Base-by-base conservation (phyloP, 2,797 vertebrate genomes). In the Steatocranus sp. region DNA sequence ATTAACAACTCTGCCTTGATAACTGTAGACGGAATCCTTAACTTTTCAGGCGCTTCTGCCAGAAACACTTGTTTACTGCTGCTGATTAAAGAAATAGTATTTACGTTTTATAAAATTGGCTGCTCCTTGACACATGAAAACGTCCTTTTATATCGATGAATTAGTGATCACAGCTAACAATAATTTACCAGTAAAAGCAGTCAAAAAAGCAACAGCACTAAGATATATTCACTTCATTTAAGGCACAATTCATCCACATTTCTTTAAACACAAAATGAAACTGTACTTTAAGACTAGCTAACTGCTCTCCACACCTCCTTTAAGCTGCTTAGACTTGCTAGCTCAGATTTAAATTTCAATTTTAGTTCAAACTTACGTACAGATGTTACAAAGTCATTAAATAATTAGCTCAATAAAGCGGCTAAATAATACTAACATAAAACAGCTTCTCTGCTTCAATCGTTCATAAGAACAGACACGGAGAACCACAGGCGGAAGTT, bases 381-480 rank as follows among this genome's bases (percentile, higher is more conserved):
- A 7, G 2, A 58, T 8, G 15, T 30, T 23, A 36, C 8, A 78
- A 48, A 17, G 3, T 7, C 2, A 1, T 18, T 11, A 27, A 23
- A 8, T 8, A 41, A 36, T 23, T 4, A 15, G 4, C 2, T 23
- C 10, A 25, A 76, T 8, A 18, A 38, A 3, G 8, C 1, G 1
- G 1, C 2, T 32, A 14, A 15, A 56, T 17, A 32, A 34, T 43
- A 70, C 81, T 49, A 8, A 83, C 75, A 49, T 80, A 1, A 0
- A 48, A 8, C 9, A 8, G 25, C 25, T 48, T 46, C 17, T 48
- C 43, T 12, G 25, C 43, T n/a, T 32, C 0, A 75, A 51, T 53
- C 9, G 36, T 78, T 81, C 58, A 88, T 80, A 78, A 93, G 83
- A 89, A 89, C 82, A 79, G 1, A 70, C 89, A 80, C 8, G 4